Percentiles rank a stretch among this genome's conserved stretches.
Conservation (phyloP, 2,888 invertebrate species). For the Helleia helle region DNA sequence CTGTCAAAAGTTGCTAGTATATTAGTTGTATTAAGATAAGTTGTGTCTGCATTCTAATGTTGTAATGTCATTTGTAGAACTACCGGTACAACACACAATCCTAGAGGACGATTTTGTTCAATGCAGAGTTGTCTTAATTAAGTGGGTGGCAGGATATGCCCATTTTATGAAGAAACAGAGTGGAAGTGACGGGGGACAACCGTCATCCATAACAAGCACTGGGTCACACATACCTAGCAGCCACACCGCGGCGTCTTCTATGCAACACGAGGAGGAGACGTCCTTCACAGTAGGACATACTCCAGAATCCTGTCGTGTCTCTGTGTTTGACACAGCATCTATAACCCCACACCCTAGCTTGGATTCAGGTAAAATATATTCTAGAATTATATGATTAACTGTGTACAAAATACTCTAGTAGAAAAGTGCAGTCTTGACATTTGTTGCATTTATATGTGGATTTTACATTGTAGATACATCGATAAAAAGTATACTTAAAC, state of each 20-base stretch:
- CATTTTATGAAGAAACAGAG: constrained; percentile 81
- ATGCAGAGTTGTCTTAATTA: constrained; percentile 89
- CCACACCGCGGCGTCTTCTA: constrained; percentile 50
- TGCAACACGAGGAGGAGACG: constrained; percentile 64
- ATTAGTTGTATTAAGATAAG: too few relatives aligned
- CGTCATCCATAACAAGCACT: constrained; percentile 60
- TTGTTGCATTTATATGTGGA: too few relatives aligned
- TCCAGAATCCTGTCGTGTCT: constrained; percentile 65
- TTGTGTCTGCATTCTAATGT: too few relatives aligned
- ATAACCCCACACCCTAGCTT: constrained; percentile 75
- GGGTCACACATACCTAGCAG: constrained; percentile 53
- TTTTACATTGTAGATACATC: too few relatives aligned
- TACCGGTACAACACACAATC: constrained; percentile 83
- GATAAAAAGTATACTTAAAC: too few relatives aligned
- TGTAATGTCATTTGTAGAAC: constrained; percentile 59
- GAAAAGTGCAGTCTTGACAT: too few relatives aligned
- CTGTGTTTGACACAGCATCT: constrained; percentile 62
- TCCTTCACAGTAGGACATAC: constrained; percentile 62
- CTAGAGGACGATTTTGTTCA: constrained; percentile 78
- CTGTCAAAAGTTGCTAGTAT: too few relatives aligned
- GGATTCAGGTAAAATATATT: constrained; percentile 70
- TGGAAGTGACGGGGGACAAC: constrained; percentile 64
- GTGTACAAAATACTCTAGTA: too few relatives aligned
- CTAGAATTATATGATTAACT: background rate
- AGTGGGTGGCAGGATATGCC: constrained; percentile 91